Percentiles rank a stretch among this genome's conserved stretches.
phyloP scores from a whole-genome alignment of 2,888 invertebrate genomes.

The Bombylius discolor region DNA sequence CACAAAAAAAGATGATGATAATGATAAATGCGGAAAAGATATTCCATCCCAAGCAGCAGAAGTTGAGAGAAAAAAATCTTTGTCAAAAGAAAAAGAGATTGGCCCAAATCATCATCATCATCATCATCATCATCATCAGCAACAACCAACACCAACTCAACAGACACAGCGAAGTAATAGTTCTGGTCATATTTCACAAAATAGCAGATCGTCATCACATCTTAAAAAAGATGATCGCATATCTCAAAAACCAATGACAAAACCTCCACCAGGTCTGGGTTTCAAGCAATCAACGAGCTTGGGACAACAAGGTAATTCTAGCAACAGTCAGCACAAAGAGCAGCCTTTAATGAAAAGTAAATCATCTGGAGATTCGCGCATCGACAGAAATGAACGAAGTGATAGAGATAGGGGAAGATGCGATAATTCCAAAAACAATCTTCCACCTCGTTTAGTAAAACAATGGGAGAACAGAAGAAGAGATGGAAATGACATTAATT shows the following conservation, averaged over 20 bases:
- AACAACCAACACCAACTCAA: constrained; percentile 1
- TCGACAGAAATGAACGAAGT: not conserved
- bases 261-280: constrained; percentile 23
- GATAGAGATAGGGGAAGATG: not conserved
- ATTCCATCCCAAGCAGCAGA: constrained; percentile 39
- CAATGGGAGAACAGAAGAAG: constrained; percentile 47
- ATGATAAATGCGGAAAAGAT: constrained; percentile 68
- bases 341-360: constrained; percentile 33
- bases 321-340: constrained; percentile 40
- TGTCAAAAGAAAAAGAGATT: constrained; percentile 27
- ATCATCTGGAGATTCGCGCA: constrained; percentile 15
- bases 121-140: too few species aligned
- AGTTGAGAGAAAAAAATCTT: constrained; percentile 19
- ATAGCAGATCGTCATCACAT: constrained; percentile 9
- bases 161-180: constrained; percentile 18
- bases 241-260: constrained; percentile 15
- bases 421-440: constrained; percentile 43
- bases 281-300: constrained; percentile 15
- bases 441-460: constrained; percentile 67
- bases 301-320: constrained; percentile 24
- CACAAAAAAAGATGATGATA: constrained; percentile 41
- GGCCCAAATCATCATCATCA: not conserved
- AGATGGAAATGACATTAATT: constrained; percentile 1
- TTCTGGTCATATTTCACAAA: constrained; percentile 15
- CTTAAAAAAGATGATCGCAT: constrained; percentile 22